Evolutionary conservation across 2,797 vertebrate genomes (phyloP), one percentile per base, ranked within the genome.

Genomic region (Halcyon smyrnensis): DNA sequence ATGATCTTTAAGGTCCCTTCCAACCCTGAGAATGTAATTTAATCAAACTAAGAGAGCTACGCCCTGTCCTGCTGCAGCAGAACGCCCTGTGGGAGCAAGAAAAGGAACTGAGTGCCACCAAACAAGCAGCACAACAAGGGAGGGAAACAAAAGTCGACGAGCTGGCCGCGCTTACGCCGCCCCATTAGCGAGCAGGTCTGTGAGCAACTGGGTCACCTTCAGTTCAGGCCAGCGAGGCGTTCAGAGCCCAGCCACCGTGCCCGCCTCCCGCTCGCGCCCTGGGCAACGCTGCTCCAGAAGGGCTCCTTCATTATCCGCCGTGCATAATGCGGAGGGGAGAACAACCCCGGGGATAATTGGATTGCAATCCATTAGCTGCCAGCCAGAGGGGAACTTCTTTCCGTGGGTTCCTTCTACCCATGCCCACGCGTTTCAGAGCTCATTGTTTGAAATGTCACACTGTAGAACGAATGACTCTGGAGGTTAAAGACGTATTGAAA

Each of bases 121-220:
- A 39, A 32, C 48, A 21, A 32, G 36, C 74, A 89, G 63, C 34
- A 53, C 51, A 48, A 20, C 1, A 0, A 62, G 0, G 7, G 76
- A 36, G 37, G 53, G 64, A 50, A 88, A 70, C 16, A 71, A 85
- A 87, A 82, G 45, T 77, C 3, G 21, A 46, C 70, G 24, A 56
- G 73, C 75, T 83, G 94, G 67, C 81, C 21, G 0, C 21, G 83
- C 79, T 56, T 9, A 37, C 71, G 2, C 75, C 79, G 85, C 96
- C 84, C 83, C 69, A 95, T 96, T 96, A 97, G 71, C 84, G 85
- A 36, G 53, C 93, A 95, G 92, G 91, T 75, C 96, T 30, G 53
- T 89, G 95, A 90, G 56, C 81, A 95, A 97, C 34, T 87, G 95
- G 92, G 96, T 97, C 95, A 93, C 91, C 86, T 95, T 16, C 88